Evolutionary conservation across 1,140 invertebrate genomes (phyloP).

Genomic region (Nasonia giraulti): DNA sequence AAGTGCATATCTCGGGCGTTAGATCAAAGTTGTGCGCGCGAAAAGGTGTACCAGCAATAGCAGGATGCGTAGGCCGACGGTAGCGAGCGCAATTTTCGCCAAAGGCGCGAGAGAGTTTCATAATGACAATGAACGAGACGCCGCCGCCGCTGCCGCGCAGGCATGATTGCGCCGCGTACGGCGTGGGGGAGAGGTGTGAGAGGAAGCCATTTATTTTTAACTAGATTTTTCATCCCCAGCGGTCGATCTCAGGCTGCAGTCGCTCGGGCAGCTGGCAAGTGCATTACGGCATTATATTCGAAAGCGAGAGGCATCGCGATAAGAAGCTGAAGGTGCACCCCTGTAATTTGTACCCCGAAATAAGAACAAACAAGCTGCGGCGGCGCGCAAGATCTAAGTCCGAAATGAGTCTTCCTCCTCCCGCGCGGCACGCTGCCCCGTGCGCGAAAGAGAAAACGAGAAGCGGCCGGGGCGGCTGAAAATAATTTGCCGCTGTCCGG

Average conservation of each 20-base stretch:
- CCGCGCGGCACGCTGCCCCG: slow-evolving; percentile 55
- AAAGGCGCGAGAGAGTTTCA: slow-evolving; percentile 3
- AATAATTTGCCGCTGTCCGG: slow-evolving; percentile 31
- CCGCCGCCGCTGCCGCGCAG: no score
- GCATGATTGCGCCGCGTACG: not conserved
- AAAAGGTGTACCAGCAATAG: no score
- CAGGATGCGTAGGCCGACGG: not conserved
- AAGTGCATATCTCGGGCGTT: not conserved
- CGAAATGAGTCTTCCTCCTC: slow-evolving; percentile 58
- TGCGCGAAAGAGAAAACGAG: slow-evolving; percentile 52
- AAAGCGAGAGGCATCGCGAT: slow-evolving; percentile 23
- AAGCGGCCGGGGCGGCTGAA: slow-evolving; percentile 38
- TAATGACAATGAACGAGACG: slow-evolving; percentile 17
- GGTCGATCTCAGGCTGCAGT: slow-evolving; percentile 21
- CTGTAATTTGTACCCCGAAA: slow-evolving; percentile 46
- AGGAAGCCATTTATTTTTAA: slow-evolving; percentile 42
- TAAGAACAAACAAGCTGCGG: slow-evolving; percentile 7
- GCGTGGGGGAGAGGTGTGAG: not conserved
- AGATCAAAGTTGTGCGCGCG: not conserved
- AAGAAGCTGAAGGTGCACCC: not conserved
- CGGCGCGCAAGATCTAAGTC: slow-evolving; percentile 43
- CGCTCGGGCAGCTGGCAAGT: slow-evolving; percentile 26
- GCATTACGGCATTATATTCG: slow-evolving; percentile 22
- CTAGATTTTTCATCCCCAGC: slow-evolving; percentile 50
- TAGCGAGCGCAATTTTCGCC: not conserved